Conservation (phyloP, 35 echinoderm and acorn worm genomes). For the Patiria miniata region DNA sequence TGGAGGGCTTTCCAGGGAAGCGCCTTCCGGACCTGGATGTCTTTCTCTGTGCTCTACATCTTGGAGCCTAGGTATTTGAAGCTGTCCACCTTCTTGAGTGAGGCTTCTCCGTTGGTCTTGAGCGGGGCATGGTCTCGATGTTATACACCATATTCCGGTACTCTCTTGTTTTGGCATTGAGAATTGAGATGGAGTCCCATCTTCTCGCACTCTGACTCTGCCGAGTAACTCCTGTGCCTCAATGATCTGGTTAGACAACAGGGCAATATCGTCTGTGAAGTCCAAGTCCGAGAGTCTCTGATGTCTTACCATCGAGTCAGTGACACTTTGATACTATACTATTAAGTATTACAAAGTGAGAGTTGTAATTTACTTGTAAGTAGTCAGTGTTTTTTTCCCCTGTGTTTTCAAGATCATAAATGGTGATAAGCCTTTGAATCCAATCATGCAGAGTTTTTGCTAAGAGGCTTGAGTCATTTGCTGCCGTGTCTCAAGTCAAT, state of each 20-base stretch:
- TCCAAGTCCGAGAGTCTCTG: too few species aligned
- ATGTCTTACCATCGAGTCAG: too few species aligned
- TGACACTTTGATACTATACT: too few species aligned
- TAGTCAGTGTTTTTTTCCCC: too few species aligned
- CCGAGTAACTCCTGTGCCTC: constrained; percentile 35
- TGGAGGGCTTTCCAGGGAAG: constrained; percentile 35
- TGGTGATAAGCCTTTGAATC: too few species aligned
- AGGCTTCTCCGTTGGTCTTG: neutral
- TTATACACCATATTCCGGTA: neutral
- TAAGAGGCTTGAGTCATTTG: too few species aligned
- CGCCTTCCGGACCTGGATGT: constrained; percentile 25
- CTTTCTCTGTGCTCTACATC: constrained; percentile 47
- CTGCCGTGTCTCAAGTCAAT: too few species aligned
- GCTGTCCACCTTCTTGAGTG: constrained; percentile 1
- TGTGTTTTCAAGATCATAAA: too few species aligned
- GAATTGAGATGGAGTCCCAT: too few species aligned
- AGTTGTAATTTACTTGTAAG: too few species aligned
- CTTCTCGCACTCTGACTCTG: neutral
- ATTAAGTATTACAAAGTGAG: too few species aligned
- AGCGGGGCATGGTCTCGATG: neutral
- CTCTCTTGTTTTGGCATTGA: neutral
- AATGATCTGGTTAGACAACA: neutral
- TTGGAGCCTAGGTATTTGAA: constrained; percentile 31
- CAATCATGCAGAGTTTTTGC: too few species aligned
- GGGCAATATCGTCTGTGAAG: neutral